Conservation (phyloP, 2,888 invertebrate genomes). For the Drosophila tanythrix region DNA sequence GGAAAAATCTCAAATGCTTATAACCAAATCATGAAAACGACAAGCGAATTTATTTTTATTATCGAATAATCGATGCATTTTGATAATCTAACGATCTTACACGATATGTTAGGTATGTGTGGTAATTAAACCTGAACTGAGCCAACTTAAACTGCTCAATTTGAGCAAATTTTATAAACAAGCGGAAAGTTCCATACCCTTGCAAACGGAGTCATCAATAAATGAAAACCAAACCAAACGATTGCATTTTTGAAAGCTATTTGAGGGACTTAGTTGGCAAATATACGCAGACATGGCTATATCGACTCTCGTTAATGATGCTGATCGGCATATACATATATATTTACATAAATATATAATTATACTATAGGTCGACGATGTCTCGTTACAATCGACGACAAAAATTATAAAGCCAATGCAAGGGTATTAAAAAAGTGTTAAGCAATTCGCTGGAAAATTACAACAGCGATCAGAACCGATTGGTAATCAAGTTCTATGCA, state of each 20-base stretch:
- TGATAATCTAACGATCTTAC: neutral
- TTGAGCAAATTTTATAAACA: neutral
- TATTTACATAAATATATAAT: neutral
- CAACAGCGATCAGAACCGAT: constrained; percentile 43
- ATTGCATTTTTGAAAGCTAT: neutral
- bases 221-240: neutral
- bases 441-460: constrained; percentile 27
- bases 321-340: neutral
- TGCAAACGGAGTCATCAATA: neutral
- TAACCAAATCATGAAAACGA: neutral
- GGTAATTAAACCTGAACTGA: neutral
- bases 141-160: neutral
- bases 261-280: neutral
- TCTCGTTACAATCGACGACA: neutral
- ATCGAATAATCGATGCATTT: neutral
- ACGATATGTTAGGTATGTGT: neutral
- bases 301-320: neutral
- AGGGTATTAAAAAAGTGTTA: neutral
- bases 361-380: no score
- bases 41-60: neutral
- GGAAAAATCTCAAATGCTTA: neutral
- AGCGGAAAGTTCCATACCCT: neutral
- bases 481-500: constrained; percentile 55
- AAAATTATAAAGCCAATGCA: neutral
- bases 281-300: neutral